These are phyloP conservation scores for Gallinago nigripennis DNA, from an alignment of 2,797 vertebrate genomes.

Conservation along the genomic window DNA sequence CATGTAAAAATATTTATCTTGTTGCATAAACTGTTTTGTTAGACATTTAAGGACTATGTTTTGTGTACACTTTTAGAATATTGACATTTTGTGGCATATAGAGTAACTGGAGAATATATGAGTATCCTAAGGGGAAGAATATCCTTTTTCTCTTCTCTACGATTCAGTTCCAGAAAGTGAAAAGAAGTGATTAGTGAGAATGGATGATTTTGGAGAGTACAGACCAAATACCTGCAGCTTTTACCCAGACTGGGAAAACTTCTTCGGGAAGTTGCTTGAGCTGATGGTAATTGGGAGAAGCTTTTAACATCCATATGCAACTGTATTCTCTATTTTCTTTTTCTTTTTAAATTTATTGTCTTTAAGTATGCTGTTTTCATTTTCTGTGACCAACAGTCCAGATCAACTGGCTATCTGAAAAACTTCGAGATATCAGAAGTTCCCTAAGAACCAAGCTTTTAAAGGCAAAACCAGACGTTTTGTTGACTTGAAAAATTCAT, in stretches of 20 bases:
- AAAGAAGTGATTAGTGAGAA: background rate
- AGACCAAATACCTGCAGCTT: background rate
- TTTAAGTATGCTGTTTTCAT: background rate
- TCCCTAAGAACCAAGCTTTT: background rate
- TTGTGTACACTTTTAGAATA: background rate
- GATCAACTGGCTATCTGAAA: background rate
- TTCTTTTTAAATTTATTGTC: background rate
- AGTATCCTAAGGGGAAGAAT: background rate
- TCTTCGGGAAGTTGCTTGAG: background rate
- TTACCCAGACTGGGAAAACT: background rate
- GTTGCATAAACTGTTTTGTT: background rate
- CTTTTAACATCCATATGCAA: background rate
- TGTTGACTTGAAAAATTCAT: background rate
- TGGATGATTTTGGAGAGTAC: background rate
- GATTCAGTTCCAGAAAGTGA: background rate
- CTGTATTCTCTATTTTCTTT: background rate
- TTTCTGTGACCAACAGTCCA: background rate
- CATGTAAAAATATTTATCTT: background rate
- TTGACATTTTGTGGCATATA: background rate
- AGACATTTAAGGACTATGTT: background rate
- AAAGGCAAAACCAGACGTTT: background rate
- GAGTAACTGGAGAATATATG: background rate
- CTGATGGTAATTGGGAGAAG: background rate
- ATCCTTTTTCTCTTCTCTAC: background rate
- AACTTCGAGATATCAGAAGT: background rate